Evolutionary conservation across 2,797 vertebrate species (phyloP), one percentile per base, ranked within the genome.

Genomic region (Harpagifer antarcticus): DNA sequence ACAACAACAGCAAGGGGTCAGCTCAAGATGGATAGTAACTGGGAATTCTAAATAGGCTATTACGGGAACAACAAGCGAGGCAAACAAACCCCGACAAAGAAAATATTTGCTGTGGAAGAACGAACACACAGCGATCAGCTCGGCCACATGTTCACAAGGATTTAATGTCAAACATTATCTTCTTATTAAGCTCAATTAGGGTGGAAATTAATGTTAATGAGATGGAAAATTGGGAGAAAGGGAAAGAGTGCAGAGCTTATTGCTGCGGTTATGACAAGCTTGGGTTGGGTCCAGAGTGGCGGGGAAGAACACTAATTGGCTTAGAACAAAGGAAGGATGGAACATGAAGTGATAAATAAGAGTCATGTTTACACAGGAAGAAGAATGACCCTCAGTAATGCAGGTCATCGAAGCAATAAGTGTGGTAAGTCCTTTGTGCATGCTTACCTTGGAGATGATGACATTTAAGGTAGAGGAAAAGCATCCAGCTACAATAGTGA

Each of bases 131-230:
- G 74, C 9, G 73, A 92, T 89, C 84, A 81, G 77, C 83, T 82
- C 85, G 90, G 93, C 91, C 85, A 79, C 91, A 88, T 90, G 90
- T 84, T 92, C 86, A 88, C 86, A 78, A 87, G 91, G 86, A 92
- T 92, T 90, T 88, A 91, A 86, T 95, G 93, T 94, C 93, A 94
- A 91, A 94, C 95, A 95, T 94, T 94, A 93, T 88, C 92, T 90
- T 94, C 88, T 95, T 94, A 95, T 95, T 95, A 96, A 92, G 92
- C 93, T 94, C 94, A 94, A 95, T 95, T 95, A 94, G 93, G 89
- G 86, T 80, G 93, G 94, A 85, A 95, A 96, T 94, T 88, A 93
- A 93, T 94, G 92, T 94, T 96, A 96, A 97, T 96, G 96, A 95
- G 95, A 96, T 96, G 94, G 92, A 94, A 94, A 94, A 93, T 83